Evolutionary conservation across 2,888 invertebrate genomes (phyloP).

Genomic region (Himalopsyche anomala): DNA sequence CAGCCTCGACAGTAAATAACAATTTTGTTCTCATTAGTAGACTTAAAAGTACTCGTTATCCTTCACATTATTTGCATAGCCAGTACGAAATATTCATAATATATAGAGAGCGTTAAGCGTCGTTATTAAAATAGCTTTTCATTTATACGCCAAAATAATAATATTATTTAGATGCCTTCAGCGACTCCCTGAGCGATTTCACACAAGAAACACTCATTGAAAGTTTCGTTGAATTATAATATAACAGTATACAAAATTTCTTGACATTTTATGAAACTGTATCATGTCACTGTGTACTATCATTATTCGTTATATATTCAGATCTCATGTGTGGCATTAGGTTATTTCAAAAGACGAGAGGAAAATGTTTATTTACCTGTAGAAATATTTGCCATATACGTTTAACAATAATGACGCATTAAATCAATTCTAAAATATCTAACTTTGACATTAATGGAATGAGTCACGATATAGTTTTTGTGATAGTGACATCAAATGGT

Average conservation of each 20-base stretch:
- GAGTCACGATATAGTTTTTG: too few species aligned
- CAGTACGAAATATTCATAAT: background rate
- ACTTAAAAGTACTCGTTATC: background rate
- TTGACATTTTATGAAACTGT: constrained; percentile 1
- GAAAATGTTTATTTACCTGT: too few species aligned
- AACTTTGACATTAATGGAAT: too few species aligned
- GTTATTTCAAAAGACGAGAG: too few species aligned
- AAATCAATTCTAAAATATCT: too few species aligned
- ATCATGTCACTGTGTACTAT: background rate
- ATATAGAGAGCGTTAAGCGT: background rate
- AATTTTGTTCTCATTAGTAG: background rate
- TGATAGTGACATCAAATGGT: too few species aligned
- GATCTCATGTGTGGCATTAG: background rate
- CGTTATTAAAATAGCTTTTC: background rate
- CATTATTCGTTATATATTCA: background rate
- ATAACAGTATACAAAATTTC: background rate
- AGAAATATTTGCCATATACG: too few species aligned
- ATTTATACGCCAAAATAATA: background rate
- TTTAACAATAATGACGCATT: too few species aligned
- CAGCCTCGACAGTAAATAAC: too few species aligned
- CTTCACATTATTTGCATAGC: background rate
- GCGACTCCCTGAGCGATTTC: background rate
- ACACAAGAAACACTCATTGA: background rate
- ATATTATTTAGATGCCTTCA: background rate
- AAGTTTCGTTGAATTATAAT: background rate